Base-by-base conservation (phyloP, 1,140 invertebrate species). In the Batillaria attramentaria region DNA sequence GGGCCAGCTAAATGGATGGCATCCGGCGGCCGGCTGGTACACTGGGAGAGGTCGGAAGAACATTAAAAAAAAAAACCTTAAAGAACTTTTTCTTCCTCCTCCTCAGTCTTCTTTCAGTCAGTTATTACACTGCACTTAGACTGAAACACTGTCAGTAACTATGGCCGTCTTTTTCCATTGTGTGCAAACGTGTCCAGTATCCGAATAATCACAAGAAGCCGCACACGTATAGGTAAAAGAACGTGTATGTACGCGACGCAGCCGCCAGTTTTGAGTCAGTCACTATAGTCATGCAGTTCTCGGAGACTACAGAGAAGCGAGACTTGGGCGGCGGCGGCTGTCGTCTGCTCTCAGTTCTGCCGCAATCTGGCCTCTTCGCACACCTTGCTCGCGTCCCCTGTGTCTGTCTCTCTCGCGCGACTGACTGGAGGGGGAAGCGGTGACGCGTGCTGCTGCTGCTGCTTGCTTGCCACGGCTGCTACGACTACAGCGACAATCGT, bases 281-380 rank as follows among this genome's bases (percentile, higher is more conserved):
- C n/a, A n/a, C n/a, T n/a, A n/a, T n/a, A n/a, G n/a, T n/a, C n/a
- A n/a, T n/a, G 39, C 68, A 42, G 68, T 41, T 3, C 5, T 20
- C 68, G 24, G 37, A 28, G 24, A 42, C 39, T 39, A 24, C 68
- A 42, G n/a, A n/a, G n/a, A n/a, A n/a, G n/a, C n/a, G n/a, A n/a
- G n/a, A n/a, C n/a, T n/a, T n/a, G 37, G 68, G 68, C 68, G 37
- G 37, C n/a, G 68, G 39, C 68, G 37, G 24, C 35, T 70, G 68
- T 70, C 68, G 18, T 70, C 68, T 42, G 68, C 68, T 70, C 68
- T 20, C n/a, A 41, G 24, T 28, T 6, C 24, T 28, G 37, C 35
- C 35, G 68, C 68, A 70, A 70, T 70, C 68, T 70, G 68, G 37
- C 42, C 68, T 39, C 68, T 41, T 35, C 68, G 41, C 68, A 20